A percentile compares a stretch with the other conserved stretches of the same genome.
Evolutionary conservation across 1,140 invertebrate species (phyloP).

Genomic region (Cardiocondyla obscurior): DNA sequence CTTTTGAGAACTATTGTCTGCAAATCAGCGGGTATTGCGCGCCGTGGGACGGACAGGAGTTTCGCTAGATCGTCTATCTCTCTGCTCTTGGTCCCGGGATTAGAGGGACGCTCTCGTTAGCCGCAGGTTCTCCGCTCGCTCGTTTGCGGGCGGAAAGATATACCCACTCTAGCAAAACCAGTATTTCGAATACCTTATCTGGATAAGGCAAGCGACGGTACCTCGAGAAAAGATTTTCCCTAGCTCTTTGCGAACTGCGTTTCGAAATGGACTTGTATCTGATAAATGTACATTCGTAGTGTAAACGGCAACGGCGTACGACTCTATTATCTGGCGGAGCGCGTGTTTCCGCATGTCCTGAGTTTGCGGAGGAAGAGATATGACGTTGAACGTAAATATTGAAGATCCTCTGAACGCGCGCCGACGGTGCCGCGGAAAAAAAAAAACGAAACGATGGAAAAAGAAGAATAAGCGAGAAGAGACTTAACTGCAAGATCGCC

Average conservation of each 20-base stretch:
- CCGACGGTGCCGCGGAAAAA: not conserved
- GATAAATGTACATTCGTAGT: conserved; percentile 49
- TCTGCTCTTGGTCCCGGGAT: conserved; percentile 10
- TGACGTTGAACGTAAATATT: conserved; percentile 27
- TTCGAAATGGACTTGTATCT: conserved; percentile 54
- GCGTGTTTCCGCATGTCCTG: not conserved
- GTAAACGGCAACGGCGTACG: conserved; percentile 49
- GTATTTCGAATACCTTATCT: conserved; percentile 49
- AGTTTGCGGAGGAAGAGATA: conserved; percentile 3
- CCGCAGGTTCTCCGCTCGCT: conserved; percentile 29
- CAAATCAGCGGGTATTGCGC: conserved; percentile 68
- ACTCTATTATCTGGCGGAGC: conserved; percentile 36
- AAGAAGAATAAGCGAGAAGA: not conserved
- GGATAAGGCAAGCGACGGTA: conserved; percentile 39
- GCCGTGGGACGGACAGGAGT: conserved; percentile 49
- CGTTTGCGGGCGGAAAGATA: conserved; percentile 50
- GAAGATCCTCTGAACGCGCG: conserved; percentile 13
- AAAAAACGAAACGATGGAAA: not conserved
- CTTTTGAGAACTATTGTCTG: conserved; percentile 73
- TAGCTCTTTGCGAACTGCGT: conserved; percentile 26
- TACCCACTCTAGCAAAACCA: conserved; percentile 23
- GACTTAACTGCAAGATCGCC: not conserved
- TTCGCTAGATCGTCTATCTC: conserved; percentile 57
- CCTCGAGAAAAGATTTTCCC: conserved; percentile 32
- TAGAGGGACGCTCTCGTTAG: conserved; percentile 60